These are phyloP conservation scores for Mesocentrotus franciscanus DNA, from an alignment of 53 echinoderm and acorn worm genomes.

Conservation along the genomic window DNA sequence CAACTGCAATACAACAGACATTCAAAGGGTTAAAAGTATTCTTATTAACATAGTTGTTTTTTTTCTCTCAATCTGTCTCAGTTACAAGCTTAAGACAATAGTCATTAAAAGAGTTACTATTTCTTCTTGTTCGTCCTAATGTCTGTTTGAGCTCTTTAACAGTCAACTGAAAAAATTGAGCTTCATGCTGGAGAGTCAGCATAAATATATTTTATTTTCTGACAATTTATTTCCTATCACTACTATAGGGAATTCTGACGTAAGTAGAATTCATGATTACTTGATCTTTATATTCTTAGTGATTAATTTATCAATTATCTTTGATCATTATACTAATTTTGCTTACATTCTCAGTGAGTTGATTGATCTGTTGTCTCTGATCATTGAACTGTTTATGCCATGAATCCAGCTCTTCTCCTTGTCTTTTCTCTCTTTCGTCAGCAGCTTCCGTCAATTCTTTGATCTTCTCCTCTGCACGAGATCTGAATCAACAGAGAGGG, in stretches of 20 bases:
- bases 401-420: conserved; percentile 61
- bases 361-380: conserved; percentile 61
- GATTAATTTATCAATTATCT: too few species aligned
- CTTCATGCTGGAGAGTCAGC: neutral
- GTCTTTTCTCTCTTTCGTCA: conserved; percentile 72
- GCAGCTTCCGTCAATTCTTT: conserved; percentile 69
- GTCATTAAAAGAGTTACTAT: neutral
- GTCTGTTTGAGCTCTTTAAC: neutral
- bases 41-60: neutral
- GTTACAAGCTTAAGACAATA: neutral
- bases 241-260: too few species aligned
- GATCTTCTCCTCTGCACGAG: conserved; percentile 77
- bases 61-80: neutral
- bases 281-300: too few species aligned
- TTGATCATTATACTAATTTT: neutral
- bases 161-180: too few species aligned
- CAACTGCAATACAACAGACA: conserved; percentile 62
- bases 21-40: neutral
- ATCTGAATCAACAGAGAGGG: neutral
- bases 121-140: neutral
- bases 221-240: too few species aligned
- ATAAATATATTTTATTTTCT: neutral
- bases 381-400: conserved; percentile 67
- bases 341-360: conserved; percentile 68
- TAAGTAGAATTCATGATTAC: too few species aligned